Percentiles rank a stretch among this genome's conserved stretches.
Evolutionary conservation across 53 echinoderm and acorn worm genomes (phyloP).

Genomic region (Patiria pectinifera): DNA sequence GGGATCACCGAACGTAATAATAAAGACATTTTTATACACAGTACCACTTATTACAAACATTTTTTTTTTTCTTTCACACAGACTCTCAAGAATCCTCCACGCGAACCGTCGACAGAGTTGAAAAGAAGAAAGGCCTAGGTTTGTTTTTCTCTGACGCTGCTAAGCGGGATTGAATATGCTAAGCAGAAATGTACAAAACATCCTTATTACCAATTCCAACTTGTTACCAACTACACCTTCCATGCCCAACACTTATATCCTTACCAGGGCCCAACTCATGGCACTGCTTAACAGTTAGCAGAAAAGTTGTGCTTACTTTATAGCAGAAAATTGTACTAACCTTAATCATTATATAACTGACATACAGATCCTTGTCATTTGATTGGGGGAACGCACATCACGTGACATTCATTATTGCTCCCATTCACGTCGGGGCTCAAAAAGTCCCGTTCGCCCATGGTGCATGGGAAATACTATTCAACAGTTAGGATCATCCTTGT

Average conservation of each 20-base stretch:
- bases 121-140: neutral
- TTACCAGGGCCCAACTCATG: neutral
- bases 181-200: conserved; percentile 14
- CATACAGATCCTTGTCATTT: too few relatives aligned
- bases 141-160: conserved; percentile 3
- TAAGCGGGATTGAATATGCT: conserved; percentile 13
- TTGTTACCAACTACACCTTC: neutral
- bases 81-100: conserved; percentile 2
- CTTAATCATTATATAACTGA: too few relatives aligned
- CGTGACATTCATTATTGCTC: too few relatives aligned
- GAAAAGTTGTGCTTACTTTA: too few relatives aligned
- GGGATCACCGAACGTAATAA: conserved; percentile 54
- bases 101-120: neutral
- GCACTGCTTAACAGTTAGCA: too few relatives aligned
- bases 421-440: too few relatives aligned
- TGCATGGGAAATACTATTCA: too few relatives aligned
- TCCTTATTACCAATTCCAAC: neutral
- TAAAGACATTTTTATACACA: conserved; percentile 64
- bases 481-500: too few relatives aligned
- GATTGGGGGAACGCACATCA: too few relatives aligned
- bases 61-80: conserved; percentile 25
- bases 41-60: conserved; percentile 66
- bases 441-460: too few relatives aligned
- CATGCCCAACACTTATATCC: neutral
- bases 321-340: too few relatives aligned